These are phyloP conservation scores for Rhinopomastus cyanomelas DNA, from an alignment of 2,113 vertebrate genomes.

Conservation along the genomic window DNA sequence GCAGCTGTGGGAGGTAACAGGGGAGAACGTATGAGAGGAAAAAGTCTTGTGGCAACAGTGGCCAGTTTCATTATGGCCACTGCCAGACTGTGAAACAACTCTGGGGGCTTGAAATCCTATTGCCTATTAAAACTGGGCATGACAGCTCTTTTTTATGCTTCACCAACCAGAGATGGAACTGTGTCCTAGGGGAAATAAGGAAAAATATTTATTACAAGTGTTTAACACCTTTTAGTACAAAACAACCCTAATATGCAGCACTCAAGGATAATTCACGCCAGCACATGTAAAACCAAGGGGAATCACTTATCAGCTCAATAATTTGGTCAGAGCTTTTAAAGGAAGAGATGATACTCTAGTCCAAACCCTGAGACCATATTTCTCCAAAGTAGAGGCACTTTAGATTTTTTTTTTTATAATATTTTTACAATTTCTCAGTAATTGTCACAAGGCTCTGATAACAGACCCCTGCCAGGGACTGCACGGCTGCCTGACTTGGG, in stretches of 20 bases:
- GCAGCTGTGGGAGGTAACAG: constrained; percentile 72
- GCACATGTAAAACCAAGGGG: constrained; percentile 68
- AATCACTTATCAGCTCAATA: constrained; percentile 69
- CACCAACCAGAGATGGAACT: constrained; percentile 74
- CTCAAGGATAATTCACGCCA: constrained; percentile 70
- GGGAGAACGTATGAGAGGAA: constrained; percentile 67
- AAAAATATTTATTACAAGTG: constrained; percentile 78
- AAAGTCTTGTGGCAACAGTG: constrained; percentile 76
- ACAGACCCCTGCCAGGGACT: not conserved
- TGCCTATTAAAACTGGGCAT: constrained; percentile 78
- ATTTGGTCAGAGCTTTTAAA: constrained; percentile 60
- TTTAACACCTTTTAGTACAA: constrained; percentile 79
- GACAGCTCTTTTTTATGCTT: constrained; percentile 78
- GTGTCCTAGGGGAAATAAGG: constrained; percentile 73
- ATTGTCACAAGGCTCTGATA: not conserved
- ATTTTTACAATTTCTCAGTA: not conserved
- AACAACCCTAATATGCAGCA: constrained; percentile 69
- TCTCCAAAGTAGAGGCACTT: constrained; percentile 7
- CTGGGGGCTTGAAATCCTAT: constrained; percentile 76
- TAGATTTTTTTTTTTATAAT: not conserved
- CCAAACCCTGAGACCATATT: constrained; percentile 19
- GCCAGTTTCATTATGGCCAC: constrained; percentile 74
- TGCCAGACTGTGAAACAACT: constrained; percentile 77
- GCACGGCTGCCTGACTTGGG: not conserved
- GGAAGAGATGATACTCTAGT: constrained; percentile 36